Conservation (phyloP, 2,113 vertebrate species). For the Lutjanus erythropterus region DNA sequence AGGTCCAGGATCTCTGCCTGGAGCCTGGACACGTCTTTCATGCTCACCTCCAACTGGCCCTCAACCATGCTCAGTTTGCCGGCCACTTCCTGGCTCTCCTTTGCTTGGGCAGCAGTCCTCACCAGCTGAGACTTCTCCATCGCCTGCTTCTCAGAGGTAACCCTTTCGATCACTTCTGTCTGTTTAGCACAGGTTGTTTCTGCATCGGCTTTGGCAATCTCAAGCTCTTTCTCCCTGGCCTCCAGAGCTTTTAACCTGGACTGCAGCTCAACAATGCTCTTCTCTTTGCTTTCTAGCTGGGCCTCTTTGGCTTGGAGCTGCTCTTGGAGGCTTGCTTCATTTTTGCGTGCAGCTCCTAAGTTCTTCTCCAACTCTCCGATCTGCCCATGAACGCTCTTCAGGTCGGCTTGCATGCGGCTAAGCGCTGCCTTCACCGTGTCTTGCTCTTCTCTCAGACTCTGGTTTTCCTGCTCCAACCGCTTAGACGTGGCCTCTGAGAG, state of each 20-base stretch:
- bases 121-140: slow-evolving; percentile 81
- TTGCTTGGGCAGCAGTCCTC: slow-evolving; percentile 65
- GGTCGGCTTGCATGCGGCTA: slow-evolving; percentile 83
- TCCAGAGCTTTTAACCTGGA: slow-evolving; percentile 72
- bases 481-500: slow-evolving; percentile 81
- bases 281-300: slow-evolving; percentile 80
- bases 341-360: slow-evolving; percentile 82
- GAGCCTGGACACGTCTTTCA: slow-evolving; percentile 85
- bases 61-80: slow-evolving; percentile 82
- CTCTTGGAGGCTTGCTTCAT: slow-evolving; percentile 82
- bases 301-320: slow-evolving; percentile 83
- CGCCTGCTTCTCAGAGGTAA: slow-evolving; percentile 77
- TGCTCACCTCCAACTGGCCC: slow-evolving; percentile 85
- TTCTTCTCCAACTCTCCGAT: slow-evolving; percentile 86
- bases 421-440: slow-evolving; percentile 81
- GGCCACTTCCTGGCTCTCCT: slow-evolving; percentile 77
- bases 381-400: slow-evolving; percentile 84
- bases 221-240: slow-evolving; percentile 77
- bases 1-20: slow-evolving; percentile 85
- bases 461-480: slow-evolving; percentile 85
- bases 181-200: slow-evolving; percentile 79
- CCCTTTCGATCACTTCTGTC: slow-evolving; percentile 72
- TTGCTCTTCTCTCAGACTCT: slow-evolving; percentile 87
- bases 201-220: slow-evolving; percentile 77
- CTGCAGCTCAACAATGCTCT: slow-evolving; percentile 78